A percentile compares a stretch with the other conserved stretches of the same genome.
Conservation (phyloP, 2,888 invertebrate species). For the Deilephila porcellus region DNA sequence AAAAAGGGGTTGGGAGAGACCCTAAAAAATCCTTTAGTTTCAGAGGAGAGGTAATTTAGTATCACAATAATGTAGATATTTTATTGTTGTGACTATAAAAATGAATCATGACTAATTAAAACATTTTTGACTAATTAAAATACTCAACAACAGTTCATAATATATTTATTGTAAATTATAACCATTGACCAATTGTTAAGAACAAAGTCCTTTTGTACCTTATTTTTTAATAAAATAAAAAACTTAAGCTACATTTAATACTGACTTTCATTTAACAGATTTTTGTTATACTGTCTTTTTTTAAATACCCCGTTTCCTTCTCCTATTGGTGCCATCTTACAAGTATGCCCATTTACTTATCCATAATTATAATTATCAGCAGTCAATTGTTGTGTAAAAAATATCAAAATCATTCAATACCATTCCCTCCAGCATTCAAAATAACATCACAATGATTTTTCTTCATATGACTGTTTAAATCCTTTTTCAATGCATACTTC, state of each 20-base stretch:
- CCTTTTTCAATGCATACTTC: slow-evolving; percentile 63
- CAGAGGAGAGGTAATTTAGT: no score
- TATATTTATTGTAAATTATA: slow-evolving; percentile 28
- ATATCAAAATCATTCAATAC: not conserved
- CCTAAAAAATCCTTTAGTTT: no score
- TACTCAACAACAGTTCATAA: slow-evolving; percentile 15
- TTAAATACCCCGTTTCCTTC: no score
- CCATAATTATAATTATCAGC: no score
- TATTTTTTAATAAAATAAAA: slow-evolving; percentile 63
- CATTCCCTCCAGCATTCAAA: not conserved
- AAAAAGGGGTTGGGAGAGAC: no score
- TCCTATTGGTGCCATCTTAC: not conserved
- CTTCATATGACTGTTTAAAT: slow-evolving; percentile 63
- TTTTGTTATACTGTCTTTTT: slow-evolving; percentile 23
- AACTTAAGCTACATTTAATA: slow-evolving; percentile 25
- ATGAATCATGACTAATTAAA: not conserved
- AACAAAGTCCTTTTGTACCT: slow-evolving; percentile 74
- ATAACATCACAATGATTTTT: slow-evolving; percentile 45
- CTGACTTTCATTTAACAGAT: slow-evolving; percentile 14
- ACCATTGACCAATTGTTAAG: slow-evolving; percentile 36
- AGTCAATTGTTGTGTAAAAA: no score
- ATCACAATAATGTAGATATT: no score
- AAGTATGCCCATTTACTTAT: no score
- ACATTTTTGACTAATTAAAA: not conserved
- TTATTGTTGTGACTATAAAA: no score